Conservation (phyloP, 2,797 vertebrate species). For the Enteromius afrohamiltoni region DNA sequence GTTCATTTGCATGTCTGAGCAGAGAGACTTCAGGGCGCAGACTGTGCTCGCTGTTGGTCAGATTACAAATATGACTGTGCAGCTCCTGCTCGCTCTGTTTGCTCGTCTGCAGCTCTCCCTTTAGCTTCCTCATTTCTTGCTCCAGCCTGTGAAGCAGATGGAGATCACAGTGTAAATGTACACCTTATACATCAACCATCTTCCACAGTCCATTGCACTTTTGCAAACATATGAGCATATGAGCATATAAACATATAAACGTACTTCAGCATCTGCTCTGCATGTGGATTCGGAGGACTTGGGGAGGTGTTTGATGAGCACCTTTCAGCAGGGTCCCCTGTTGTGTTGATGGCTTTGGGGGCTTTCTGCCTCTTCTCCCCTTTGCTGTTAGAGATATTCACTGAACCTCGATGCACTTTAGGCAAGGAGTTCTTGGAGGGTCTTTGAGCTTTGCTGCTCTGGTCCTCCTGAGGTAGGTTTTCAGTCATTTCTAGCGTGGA, state of each 20-base stretch:
- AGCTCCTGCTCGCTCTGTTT: constrained; percentile 82
- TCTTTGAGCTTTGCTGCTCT: constrained; percentile 68
- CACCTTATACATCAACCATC: not conserved
- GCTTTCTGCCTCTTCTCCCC: constrained; percentile 78
- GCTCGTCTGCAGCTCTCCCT: constrained; percentile 78
- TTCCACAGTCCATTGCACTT: not conserved
- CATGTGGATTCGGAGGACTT: constrained; percentile 69
- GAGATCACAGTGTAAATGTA: not conserved
- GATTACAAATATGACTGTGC: constrained; percentile 81
- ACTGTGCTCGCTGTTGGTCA: constrained; percentile 83
- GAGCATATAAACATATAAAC: too few relatives aligned
- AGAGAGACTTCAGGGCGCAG: constrained; percentile 81
- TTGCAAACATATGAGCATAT: not conserved
- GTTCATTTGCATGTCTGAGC: constrained; percentile 82
- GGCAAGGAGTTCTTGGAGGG: constrained; percentile 74
- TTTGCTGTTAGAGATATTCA: constrained; percentile 71
- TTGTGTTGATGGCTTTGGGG: constrained; percentile 76
- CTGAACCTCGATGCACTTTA: constrained; percentile 69
- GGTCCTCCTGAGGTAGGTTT: constrained; percentile 81
- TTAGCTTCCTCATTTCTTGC: constrained; percentile 79
- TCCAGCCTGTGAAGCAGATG: constrained; percentile 72
- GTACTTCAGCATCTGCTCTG: constrained; percentile 79
- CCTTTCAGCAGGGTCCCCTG: constrained; percentile 69
- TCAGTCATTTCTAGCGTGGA: constrained; percentile 67
- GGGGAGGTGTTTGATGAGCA: constrained; percentile 54